Conservation (phyloP, 2,888 invertebrate species). For the Lithophane leautieri region DNA sequence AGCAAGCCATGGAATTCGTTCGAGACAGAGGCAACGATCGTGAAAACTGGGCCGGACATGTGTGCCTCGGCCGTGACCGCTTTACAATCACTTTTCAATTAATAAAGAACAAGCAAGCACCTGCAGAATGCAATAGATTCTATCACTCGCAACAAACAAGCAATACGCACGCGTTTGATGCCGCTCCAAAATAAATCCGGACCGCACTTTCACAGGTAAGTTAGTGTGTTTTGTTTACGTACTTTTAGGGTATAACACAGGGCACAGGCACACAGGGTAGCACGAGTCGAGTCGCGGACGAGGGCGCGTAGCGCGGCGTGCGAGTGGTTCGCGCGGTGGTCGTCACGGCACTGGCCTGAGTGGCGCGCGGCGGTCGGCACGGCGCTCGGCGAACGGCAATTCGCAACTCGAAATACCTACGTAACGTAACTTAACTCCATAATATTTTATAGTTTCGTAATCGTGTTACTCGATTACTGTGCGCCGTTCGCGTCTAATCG, state of each 20-base stretch:
- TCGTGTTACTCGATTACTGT: slow-evolving; percentile 86
- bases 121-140: slow-evolving; percentile 88
- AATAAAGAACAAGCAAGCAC: slow-evolving; percentile 88
- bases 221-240: slow-evolving; percentile 83
- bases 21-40: slow-evolving; percentile 82
- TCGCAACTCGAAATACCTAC: slow-evolving; percentile 84
- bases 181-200: slow-evolving; percentile 79
- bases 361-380: slow-evolving; percentile 62
- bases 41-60: slow-evolving; percentile 90
- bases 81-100: slow-evolving; percentile 90
- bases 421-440: slow-evolving; percentile 88
- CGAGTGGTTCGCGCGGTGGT: slow-evolving; percentile 68
- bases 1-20: slow-evolving; percentile 80
- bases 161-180: slow-evolving; percentile 78
- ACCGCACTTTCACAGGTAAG: slow-evolving; percentile 80
- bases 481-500: slow-evolving; percentile 84
- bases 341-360: slow-evolving; percentile 77
- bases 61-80: slow-evolving; percentile 89
- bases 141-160: slow-evolving; percentile 75
- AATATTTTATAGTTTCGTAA: slow-evolving; percentile 90
- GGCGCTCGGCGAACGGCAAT: slow-evolving; percentile 78
- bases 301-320: slow-evolving; percentile 58
- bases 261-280: slow-evolving; percentile 80
- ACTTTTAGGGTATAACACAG: slow-evolving; percentile 81
- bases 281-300: slow-evolving; percentile 71